Evolutionary conservation across 1,140 invertebrate species (phyloP), one percentile per base, ranked within the genome.

Genomic region (Pogonognathellus flavescens): DNA sequence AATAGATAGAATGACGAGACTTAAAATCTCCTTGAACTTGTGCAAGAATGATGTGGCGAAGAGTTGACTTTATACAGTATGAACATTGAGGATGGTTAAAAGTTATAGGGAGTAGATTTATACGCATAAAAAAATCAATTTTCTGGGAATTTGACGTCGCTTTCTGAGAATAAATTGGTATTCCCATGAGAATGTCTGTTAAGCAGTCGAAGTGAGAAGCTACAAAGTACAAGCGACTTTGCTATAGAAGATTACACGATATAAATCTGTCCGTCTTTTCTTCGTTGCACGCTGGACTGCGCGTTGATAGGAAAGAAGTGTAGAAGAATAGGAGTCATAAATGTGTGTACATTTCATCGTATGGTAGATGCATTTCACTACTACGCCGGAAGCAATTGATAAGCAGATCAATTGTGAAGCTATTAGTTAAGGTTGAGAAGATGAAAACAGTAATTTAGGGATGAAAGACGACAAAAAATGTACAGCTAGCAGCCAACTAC

Each of bases 141-240:
- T 88, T 87, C 88, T 87, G 85, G 85, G 88, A 88, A 88, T 76
- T 85, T 88, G 86, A 86, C 88, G 88, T 82, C 86, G 80, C n/a
- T 82, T 88, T 87, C 87, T 87, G 60, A 83, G 88, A 89, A 89
- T 76, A 86, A 84, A 88, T 86, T 87, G 88, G 62, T 70, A 59
- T 88, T 88, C 83, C 80, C 87, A 86, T 85, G 85, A 84, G 83
- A 86, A 86, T 80, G 41, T 31, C 11, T 6, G 1, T 41, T 41
- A 41, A 41, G 31, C 6, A 41, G 31, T 41, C 31, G 31, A 1
- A 41, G 31, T 41, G 2, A 41, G 31, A 41, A 41, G 31, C 6
- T 41, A 41, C 6, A 1, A 41, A 6, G 31, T 41, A 1, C 31
- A 41, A n/a, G n/a, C n/a, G n/a, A n/a, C n/a, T n/a, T n/a, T n/a